Evolutionary conservation across 2,888 invertebrate genomes (phyloP).

Genomic region (Octodonta nipae): DNA sequence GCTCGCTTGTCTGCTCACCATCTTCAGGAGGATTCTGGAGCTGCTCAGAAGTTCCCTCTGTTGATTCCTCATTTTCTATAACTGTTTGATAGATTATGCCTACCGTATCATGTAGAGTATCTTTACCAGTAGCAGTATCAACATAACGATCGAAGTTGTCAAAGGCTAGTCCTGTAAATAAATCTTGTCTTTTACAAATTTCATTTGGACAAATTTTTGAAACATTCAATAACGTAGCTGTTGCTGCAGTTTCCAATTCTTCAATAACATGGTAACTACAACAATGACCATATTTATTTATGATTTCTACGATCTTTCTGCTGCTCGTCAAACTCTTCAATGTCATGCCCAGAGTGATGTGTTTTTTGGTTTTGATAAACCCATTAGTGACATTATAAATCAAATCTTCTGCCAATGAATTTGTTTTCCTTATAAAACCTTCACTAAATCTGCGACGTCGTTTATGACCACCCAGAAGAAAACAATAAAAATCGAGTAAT

Average conservation of each 20-base stretch:
- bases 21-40: not conserved
- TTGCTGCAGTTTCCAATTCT: slow-evolving; percentile 3
- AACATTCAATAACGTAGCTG: not conserved
- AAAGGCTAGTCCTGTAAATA: not conserved
- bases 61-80: not conserved
- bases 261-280: slow-evolving; percentile 4
- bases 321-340: slow-evolving; percentile 4
- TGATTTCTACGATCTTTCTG: slow-evolving; percentile 3
- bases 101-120: slow-evolving; percentile 25
- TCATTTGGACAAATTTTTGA: not conserved
- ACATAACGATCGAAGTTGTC: slow-evolving; percentile 11
- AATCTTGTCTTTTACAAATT: not conserved
- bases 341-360: slow-evolving; percentile 8
- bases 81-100: slow-evolving; percentile 20
- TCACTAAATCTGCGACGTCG: not conserved
- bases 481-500: slow-evolving; percentile 1
- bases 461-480: not conserved
- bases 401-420: slow-evolving; percentile 5
- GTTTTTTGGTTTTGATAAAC: slow-evolving; percentile 10
- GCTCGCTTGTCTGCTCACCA: too few relatives aligned
- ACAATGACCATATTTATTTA: slow-evolving; percentile 3
- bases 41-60: too few relatives aligned
- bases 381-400: slow-evolving; percentile 10
- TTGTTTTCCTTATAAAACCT: not conserved
- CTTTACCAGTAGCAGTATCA: slow-evolving; percentile 16